Conservation (phyloP, 2,113 vertebrate species). For the Callopanchax toddi region DNA sequence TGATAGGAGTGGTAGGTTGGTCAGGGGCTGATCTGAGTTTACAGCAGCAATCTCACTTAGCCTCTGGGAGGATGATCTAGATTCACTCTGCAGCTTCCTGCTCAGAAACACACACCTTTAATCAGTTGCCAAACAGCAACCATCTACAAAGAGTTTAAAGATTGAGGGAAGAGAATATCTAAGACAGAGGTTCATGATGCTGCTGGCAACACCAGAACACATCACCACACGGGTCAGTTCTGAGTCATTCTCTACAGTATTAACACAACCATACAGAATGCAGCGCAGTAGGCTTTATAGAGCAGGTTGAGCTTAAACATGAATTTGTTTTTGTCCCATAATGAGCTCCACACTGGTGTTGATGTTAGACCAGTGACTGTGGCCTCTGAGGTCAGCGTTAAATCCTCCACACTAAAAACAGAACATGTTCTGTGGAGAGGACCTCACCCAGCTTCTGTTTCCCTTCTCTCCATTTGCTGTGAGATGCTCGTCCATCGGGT, state of each 20-base stretch:
- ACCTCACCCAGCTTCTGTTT: too few species aligned
- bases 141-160: slow-evolving; percentile 9
- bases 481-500: too few species aligned
- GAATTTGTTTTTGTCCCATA: too few species aligned
- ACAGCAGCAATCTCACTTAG: slow-evolving; percentile 78
- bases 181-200: neutral
- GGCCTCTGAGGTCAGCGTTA: too few species aligned
- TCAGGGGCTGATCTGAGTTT: slow-evolving; percentile 78
- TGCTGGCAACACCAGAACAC: neutral
- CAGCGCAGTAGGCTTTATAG: too few species aligned
- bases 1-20: slow-evolving; percentile 73
- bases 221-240: neutral
- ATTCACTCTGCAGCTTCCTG: slow-evolving; percentile 67
- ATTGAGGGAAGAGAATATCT: neutral
- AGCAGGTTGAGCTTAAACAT: too few species aligned
- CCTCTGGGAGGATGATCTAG: slow-evolving; percentile 78
- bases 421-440: too few species aligned
- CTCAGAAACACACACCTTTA: slow-evolving; percentile 2
- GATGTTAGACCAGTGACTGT: too few species aligned
- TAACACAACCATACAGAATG: too few species aligned
- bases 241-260: neutral
- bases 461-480: too few species aligned
- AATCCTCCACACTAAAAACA: too few species aligned
- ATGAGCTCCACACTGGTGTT: too few species aligned
- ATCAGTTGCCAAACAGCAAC: slow-evolving; percentile 13